Percentiles rank a stretch among this genome's conserved stretches.
These are phyloP conservation scores for Vulpes vulpes DNA, from an alignment of 2,113 vertebrate species.

Conservation along the genomic window DNA sequence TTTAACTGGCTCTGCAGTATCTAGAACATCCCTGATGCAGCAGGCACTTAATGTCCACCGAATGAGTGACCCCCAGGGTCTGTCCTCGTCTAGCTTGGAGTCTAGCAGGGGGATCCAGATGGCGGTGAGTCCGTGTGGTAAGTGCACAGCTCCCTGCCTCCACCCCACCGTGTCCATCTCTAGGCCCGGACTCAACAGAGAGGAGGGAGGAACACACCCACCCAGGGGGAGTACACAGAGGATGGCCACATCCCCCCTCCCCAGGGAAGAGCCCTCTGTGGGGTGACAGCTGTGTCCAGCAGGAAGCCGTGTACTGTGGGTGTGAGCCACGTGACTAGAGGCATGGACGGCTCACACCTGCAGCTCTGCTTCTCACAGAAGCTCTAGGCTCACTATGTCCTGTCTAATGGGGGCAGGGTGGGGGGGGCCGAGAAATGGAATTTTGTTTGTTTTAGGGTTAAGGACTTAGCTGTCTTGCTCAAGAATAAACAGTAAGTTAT, in stretches of 20 bases:
- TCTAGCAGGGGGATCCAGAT: background rate
- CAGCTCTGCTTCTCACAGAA: background rate
- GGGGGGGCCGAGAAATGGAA: background rate
- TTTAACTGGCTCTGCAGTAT: background rate
- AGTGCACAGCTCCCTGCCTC: background rate
- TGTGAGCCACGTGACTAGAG: fast-evolving
- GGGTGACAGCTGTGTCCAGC: background rate
- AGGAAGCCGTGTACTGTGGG: fast-evolving
- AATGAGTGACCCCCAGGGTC: background rate
- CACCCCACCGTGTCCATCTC: background rate
- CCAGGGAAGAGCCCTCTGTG: fast-evolving
- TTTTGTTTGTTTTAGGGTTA: background rate
- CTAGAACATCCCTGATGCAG: background rate
- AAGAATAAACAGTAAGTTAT: background rate
- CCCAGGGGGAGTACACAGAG: background rate
- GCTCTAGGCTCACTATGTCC: background rate
- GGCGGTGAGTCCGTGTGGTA: background rate
- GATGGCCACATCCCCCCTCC: too few relatives aligned
- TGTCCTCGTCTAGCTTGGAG: background rate
- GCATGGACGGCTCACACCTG: background rate
- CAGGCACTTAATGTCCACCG: background rate
- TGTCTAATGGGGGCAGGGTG: background rate
- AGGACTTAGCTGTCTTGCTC: background rate
- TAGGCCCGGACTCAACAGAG: background rate
- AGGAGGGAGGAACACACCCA: background rate